These are phyloP conservation scores for Pecten maximus DNA, from an alignment of 2,888 invertebrate genomes.

Conservation along the genomic window DNA sequence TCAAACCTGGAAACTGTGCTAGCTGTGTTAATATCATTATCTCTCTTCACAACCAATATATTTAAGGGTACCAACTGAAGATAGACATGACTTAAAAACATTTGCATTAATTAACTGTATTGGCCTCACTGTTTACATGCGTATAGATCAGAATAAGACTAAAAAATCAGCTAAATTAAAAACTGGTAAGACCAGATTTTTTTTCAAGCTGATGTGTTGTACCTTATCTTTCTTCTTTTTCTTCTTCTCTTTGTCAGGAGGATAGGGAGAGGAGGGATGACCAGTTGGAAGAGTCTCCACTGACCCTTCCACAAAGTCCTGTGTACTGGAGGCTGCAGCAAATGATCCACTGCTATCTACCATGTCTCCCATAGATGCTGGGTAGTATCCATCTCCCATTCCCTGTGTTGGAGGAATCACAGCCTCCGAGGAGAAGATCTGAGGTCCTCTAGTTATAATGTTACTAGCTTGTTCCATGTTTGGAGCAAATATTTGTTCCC, in stretches of 20 bases:
- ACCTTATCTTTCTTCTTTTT: constrained; percentile 73
- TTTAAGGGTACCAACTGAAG: no score
- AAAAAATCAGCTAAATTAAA: no score
- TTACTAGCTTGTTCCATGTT: background rate
- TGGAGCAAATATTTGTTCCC: background rate
- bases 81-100: no score
- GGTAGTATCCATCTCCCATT: background rate
- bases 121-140: no score
- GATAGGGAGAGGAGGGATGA: background rate
- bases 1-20: background rate
- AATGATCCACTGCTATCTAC: constrained; percentile 4
- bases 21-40: no score
- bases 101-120: no score
- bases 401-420: background rate
- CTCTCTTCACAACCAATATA: no score
- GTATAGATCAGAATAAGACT: no score
- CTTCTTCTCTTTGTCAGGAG: constrained; percentile 57
- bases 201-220: no score
- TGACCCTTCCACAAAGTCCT: constrained; percentile 8
- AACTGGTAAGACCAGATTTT: no score
- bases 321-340: background rate
- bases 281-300: background rate
- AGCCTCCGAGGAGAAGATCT: constrained; percentile 1
- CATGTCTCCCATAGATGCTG: background rate
- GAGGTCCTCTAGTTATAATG: background rate